Percentiles rank a stretch among this genome's conserved stretches.
Evolutionary conservation across 1,140 invertebrate species (phyloP).

Genomic region (Plodia interpunctella): DNA sequence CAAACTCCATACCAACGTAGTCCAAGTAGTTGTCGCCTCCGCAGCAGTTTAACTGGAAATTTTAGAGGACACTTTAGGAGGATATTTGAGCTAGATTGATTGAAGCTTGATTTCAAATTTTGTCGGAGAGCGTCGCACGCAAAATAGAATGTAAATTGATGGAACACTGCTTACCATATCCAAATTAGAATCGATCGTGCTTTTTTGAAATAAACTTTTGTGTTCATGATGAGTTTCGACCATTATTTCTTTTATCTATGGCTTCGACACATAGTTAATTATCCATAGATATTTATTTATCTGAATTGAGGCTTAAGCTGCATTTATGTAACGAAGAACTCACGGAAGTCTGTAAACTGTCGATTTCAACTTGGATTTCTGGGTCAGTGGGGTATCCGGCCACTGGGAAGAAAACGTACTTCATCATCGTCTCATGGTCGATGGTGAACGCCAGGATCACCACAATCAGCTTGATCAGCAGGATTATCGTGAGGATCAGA

Average conservation of each 20-base stretch:
- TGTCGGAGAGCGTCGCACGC: too few relatives aligned
- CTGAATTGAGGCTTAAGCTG: too few relatives aligned
- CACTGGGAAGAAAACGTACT: slow-evolving; percentile 44
- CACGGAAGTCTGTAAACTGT: slow-evolving; percentile 47
- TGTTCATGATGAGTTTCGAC: too few relatives aligned
- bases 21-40: slow-evolving; percentile 49
- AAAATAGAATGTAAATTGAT: too few relatives aligned
- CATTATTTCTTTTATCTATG: too few relatives aligned
- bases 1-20: slow-evolving; percentile 50
- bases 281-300: too few relatives aligned
- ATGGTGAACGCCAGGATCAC: slow-evolving; percentile 54
- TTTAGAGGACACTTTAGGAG: background rate
- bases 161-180: too few relatives aligned
- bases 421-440: slow-evolving; percentile 27
- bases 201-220: too few relatives aligned
- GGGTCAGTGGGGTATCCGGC: slow-evolving; percentile 36
- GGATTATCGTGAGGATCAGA: slow-evolving; percentile 41
- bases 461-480: slow-evolving; percentile 49
- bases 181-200: too few relatives aligned
- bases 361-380: slow-evolving; percentile 56
- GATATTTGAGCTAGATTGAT: too few relatives aligned
- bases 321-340: slow-evolving; percentile 14
- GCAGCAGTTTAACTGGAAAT: slow-evolving; percentile 58
- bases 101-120: too few relatives aligned
- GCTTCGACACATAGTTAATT: background rate